Conservation (phyloP, 2,113 vertebrate genomes). For the Murina feae region DNA sequence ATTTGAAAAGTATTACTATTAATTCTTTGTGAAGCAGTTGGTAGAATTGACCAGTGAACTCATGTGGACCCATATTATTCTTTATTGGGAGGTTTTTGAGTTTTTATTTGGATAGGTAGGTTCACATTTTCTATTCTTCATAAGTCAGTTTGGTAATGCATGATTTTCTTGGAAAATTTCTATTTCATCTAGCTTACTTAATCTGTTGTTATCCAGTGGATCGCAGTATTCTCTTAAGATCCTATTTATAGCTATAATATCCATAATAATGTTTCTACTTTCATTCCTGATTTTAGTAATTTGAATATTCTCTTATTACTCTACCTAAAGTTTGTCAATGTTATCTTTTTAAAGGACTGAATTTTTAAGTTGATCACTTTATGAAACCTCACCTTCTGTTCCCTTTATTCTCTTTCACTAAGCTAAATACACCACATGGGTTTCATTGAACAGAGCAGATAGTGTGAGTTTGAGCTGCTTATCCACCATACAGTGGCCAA, state of each 20-base stretch:
- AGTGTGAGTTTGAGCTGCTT: not conserved
- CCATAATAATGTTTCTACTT: not conserved
- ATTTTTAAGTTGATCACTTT: not conserved
- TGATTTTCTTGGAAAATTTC: not conserved
- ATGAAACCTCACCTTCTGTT: not conserved
- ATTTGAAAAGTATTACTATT: not conserved
- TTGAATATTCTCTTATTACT: not conserved
- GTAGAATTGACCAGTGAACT: not conserved
- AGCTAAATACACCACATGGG: not conserved
- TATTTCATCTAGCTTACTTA: not conserved
- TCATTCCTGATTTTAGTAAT: not conserved
- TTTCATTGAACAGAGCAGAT: not conserved
- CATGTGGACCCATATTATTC: not conserved
- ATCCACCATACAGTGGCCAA: not conserved
- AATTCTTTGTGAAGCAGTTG: not conserved
- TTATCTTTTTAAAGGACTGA: not conserved
- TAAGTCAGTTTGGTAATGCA: not conserved
- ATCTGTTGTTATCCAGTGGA: not conserved
- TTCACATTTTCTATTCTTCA: not conserved
- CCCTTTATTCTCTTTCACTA: not conserved
- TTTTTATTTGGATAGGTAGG: not conserved
- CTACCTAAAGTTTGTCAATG: not conserved
- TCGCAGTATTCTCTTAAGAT: not conserved
- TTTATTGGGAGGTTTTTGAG: not conserved
- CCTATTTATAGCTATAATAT: not conserved